Evolutionary conservation across 2,113 vertebrate genomes (phyloP), one percentile per base, ranked within the genome.

Genomic region (Stigmatopora nigra): DNA sequence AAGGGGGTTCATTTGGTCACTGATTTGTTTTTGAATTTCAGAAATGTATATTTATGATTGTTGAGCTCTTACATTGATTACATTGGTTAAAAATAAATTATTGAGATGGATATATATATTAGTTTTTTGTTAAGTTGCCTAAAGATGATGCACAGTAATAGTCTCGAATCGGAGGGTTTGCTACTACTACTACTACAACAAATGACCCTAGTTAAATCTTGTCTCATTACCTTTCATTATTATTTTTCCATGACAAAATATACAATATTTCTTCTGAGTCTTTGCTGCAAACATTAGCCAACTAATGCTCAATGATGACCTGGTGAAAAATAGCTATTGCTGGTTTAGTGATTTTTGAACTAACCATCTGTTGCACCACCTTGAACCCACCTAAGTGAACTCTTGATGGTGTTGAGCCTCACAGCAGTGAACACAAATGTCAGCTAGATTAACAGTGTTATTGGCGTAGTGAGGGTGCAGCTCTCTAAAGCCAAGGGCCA

Each of bases 391-490:
- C 59, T 63, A 65, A 74, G 57, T 72, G 69, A 79, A 69, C 67
- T 77, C 22, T 71, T 45, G n/a, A 65, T 73, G 65, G 65, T 14
- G 48, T 70, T 64, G 64, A 66, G 65, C 63, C 56, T 64, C 36
- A 60, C 69, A 73, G 64, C 60, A 62, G 68, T 9, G 56, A 81
- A 76, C 63, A 69, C 67, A 80, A 80, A 77, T 73, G 72, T 78
- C 79, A 80, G 70, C 19, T 69, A 65, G 80, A 85, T 82, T 84
- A 85, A 63, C 61, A 44, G 65, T n/a, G 66, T 85, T 79, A 82
- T 73, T 75, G 73, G 69, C 72, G 62, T 35, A 11, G 41, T 25
- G 20, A 75, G 62, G 56, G 63, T 46, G 6, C 25, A 51, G 16
- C 17, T 78, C 70, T 72, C 52, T 46, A 51, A 46, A 51, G 64